phyloP scores from a whole-genome alignment of 2,888 invertebrate genomes.

The Caradrina clavipalpis region DNA sequence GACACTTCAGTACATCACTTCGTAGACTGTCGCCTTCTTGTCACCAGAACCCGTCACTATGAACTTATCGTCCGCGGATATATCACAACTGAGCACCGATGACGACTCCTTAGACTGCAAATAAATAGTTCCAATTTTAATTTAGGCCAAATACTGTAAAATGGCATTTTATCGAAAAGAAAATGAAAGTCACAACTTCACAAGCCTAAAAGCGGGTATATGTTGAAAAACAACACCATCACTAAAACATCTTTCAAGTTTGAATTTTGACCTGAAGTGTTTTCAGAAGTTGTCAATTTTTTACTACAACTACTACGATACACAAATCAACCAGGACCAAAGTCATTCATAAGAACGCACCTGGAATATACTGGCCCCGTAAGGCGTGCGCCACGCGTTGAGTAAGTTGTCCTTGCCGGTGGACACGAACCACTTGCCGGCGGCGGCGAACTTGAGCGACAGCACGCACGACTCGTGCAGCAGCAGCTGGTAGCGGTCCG shows the following conservation, averaged over 20 bases:
- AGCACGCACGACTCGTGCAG: conserved; percentile 99
- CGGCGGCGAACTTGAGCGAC: conserved; percentile 98
- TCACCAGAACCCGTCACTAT: conserved; percentile 99
- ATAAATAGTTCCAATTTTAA: conserved; percentile 46
- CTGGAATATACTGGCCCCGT: conserved; percentile 99
- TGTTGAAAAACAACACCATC: too few relatives aligned
- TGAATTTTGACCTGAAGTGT: too few relatives aligned
- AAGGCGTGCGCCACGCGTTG: conserved; percentile 99
- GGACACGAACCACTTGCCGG: conserved; percentile 99
- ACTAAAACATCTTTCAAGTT: too few relatives aligned
- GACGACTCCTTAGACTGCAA: conserved; percentile 98
- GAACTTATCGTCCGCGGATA: conserved; percentile 99
- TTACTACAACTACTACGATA: too few relatives aligned
- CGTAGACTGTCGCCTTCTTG: conserved; percentile 99
- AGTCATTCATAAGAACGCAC: conserved; percentile 82
- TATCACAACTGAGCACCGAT: conserved; percentile 99
- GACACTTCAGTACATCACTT: conserved; percentile 95
- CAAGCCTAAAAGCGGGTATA: too few relatives aligned
- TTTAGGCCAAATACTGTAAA: background rate
- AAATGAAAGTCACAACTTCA: too few relatives aligned
- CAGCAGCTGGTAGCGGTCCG: conserved; percentile 98
- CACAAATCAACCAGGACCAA: too few relatives aligned
- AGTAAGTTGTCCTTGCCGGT: conserved; percentile 99
- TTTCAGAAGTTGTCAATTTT: too few relatives aligned
- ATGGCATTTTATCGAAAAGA: too few relatives aligned